phyloP scores from a whole-genome alignment of 2,797 vertebrate species.

The Enteromius viviparus region DNA sequence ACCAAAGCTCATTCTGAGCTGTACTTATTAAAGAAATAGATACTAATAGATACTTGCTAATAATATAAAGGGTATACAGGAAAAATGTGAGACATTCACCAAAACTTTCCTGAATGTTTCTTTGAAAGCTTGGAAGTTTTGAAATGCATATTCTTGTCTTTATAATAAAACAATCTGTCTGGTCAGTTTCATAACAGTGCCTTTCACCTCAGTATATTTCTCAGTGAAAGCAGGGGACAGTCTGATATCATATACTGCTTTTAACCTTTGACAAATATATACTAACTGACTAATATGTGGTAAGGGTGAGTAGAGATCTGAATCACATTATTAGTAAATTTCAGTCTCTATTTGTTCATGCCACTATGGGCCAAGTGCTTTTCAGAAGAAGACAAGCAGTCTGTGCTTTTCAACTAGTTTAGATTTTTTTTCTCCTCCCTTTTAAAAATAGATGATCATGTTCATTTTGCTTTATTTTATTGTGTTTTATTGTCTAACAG shows the following conservation, averaged over 20 bases:
- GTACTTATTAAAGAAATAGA: no score
- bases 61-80: no score
- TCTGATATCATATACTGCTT: background rate
- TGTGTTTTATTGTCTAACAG: background rate
- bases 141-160: background rate
- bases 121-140: background rate
- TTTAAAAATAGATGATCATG: background rate
- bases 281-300: background rate
- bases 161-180: background rate
- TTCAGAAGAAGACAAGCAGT: background rate
- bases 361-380: background rate
- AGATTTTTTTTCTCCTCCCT: background rate
- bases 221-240: background rate
- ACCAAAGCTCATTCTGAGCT: no score
- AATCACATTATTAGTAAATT: background rate
- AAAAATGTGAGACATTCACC: background rate
- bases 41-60: no score
- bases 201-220: slow-evolving; percentile 15
- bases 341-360: background rate
- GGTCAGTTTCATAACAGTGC: background rate
- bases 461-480: background rate
- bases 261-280: slow-evolving; percentile 10
- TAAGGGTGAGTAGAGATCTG: background rate
- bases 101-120: background rate
- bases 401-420: background rate